Evolutionary conservation across 2,888 invertebrate species (phyloP).

Genomic region (Dicranocentrus wangi): DNA sequence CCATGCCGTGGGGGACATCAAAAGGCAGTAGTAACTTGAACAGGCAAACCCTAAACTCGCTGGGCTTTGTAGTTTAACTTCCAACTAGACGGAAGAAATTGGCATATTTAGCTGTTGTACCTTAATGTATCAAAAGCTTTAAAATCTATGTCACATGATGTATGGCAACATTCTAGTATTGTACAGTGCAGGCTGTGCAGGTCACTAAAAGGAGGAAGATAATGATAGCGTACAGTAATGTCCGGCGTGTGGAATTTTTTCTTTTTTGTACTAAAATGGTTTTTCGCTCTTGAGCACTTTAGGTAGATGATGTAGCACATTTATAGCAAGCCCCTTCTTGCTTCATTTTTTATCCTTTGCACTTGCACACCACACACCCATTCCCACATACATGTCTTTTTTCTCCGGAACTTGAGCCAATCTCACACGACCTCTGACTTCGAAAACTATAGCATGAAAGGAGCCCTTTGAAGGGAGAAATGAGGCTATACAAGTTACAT

Average conservation of each 20-base stretch:
- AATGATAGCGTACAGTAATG: conserved; percentile 14
- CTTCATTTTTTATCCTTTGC: not conserved
- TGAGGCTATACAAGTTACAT: not conserved
- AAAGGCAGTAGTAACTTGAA: conserved; percentile 9
- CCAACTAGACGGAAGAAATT: not conserved
- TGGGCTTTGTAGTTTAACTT: not conserved
- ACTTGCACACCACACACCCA: not conserved
- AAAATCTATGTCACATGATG: not conserved
- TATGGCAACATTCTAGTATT: no score
- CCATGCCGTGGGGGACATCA: not conserved
- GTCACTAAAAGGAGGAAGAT: conserved; percentile 11
- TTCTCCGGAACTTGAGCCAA: conserved; percentile 16
- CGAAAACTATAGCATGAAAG: not conserved
- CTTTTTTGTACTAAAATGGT: not conserved
- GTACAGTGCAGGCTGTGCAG: not conserved
- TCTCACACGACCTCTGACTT: conserved; percentile 34
- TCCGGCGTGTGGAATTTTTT: conserved; percentile 6
- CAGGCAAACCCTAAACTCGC: not conserved
- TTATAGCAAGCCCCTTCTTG: not conserved
- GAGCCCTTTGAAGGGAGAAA: not conserved
- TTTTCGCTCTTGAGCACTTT: not conserved
- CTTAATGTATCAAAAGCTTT: conserved; percentile 4
- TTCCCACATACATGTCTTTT: not conserved
- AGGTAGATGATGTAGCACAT: not conserved
- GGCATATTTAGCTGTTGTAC: conserved; percentile 1